Evolutionary conservation across 2,797 vertebrate genomes (phyloP).

Genomic region (Perodicticus potto): DNA sequence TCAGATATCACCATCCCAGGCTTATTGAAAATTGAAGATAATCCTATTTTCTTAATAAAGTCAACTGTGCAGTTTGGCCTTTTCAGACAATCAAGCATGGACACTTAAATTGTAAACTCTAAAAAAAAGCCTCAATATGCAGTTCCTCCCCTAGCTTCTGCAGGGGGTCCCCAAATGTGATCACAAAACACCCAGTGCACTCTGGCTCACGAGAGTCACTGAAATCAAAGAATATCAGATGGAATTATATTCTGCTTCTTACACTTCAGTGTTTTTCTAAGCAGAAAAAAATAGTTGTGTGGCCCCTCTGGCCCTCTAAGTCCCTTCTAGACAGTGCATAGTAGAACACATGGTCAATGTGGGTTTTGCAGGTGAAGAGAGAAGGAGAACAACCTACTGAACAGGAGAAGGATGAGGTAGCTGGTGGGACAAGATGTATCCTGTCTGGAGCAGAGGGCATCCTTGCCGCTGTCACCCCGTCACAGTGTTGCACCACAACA

Average conservation of each 20-base stretch:
- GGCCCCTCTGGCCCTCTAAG: neutral
- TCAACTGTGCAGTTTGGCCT: constrained; percentile 20
- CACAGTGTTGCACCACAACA: too few relatives aligned
- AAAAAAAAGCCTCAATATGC: neutral
- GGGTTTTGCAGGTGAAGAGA: neutral
- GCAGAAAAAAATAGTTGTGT: neutral
- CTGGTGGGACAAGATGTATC: neutral
- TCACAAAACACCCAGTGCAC: neutral
- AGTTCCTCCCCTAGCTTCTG: neutral
- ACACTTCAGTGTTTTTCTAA: neutral
- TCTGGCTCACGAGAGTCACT: neutral
- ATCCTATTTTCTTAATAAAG: neutral
- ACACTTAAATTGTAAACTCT: constrained; percentile 5
- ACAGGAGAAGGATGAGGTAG: neutral
- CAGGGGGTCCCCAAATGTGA: neutral
- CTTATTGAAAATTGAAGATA: neutral
- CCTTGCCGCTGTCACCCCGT: neutral
- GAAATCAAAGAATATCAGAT: constrained; percentile 5
- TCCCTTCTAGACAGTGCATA: neutral
- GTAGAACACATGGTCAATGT: neutral
- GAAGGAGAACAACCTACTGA: neutral
- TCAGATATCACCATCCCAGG: neutral
- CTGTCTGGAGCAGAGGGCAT: neutral
- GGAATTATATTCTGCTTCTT: neutral
- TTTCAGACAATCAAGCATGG: neutral